These are phyloP conservation scores for Flexamia atlantica DNA, from an alignment of 2,888 invertebrate species.

Conservation along the genomic window DNA sequence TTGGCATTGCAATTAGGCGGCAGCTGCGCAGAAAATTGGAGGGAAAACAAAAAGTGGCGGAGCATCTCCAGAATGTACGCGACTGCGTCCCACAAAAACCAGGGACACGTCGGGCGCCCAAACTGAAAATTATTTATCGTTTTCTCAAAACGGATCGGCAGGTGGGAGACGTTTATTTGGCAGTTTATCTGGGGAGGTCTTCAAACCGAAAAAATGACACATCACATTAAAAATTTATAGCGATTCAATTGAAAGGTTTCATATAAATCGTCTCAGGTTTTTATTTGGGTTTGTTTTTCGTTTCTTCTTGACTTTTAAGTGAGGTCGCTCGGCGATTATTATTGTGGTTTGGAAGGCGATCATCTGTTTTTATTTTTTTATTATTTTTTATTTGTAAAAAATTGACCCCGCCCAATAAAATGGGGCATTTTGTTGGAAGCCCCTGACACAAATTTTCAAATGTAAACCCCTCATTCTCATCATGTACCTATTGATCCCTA, in stretches of 20 bases:
- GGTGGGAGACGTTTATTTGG: not conserved
- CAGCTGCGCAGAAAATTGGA: constrained; percentile 26
- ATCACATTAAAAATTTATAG: constrained; percentile 3
- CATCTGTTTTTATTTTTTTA: too few species aligned
- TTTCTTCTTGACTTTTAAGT: not conserved
- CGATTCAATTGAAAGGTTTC: not conserved
- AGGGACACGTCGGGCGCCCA: not conserved
- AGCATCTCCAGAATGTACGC: not conserved
- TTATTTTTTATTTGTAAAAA: too few species aligned
- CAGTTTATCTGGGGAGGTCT: not conserved
- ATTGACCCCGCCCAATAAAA: too few species aligned
- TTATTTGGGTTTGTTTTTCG: not conserved
- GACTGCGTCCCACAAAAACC: not conserved
- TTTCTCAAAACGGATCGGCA: constrained; percentile 1
- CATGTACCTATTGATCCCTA: too few species aligned
- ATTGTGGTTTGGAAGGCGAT: not conserved
- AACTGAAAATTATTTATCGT: constrained; percentile 35
- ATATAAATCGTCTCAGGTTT: not conserved
- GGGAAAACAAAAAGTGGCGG: not conserved
- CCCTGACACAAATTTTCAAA: too few species aligned
- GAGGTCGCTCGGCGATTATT: not conserved
- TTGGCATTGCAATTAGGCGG: constrained; percentile 40
- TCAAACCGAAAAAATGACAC: not conserved
- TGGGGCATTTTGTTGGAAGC: too few species aligned
- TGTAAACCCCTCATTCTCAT: too few species aligned